Evolutionary conservation across 1,140 invertebrate species (phyloP).

Genomic region (Hycleus phaleratus): DNA sequence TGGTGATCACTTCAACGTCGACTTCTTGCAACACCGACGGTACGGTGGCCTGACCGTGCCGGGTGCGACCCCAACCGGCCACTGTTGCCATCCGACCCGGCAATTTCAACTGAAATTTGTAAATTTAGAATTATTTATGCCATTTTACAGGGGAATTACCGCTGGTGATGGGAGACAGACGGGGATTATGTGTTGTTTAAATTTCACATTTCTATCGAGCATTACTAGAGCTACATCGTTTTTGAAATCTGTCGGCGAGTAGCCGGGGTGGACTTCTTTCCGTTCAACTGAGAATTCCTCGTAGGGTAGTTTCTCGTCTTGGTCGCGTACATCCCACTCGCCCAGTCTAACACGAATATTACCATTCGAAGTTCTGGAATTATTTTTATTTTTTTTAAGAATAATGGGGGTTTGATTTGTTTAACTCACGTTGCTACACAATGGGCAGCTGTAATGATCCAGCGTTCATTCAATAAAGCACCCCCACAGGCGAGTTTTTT

Average conservation of each 20-base stretch:
- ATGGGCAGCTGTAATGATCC: conserved; percentile 84
- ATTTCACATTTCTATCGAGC: conserved; percentile 66
- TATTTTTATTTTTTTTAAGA: not conserved
- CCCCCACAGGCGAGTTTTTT: conserved; percentile 88
- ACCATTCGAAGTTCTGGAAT: conserved; percentile 64
- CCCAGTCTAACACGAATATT: conserved; percentile 81
- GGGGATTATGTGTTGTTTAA: conserved; percentile 84
- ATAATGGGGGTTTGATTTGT: not conserved
- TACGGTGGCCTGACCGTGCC: conserved; percentile 75
- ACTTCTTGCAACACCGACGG: conserved; percentile 65
- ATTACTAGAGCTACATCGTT: conserved; percentile 85
- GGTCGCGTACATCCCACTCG: conserved; percentile 83
- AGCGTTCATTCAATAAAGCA: conserved; percentile 79
- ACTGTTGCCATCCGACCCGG: conserved; percentile 79
- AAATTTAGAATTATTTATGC: not conserved
- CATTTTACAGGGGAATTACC: conserved; percentile 20
- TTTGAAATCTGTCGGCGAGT: conserved; percentile 79
- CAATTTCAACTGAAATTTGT: conserved; percentile 48
- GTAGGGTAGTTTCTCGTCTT: conserved; percentile 71
- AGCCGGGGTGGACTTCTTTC: conserved; percentile 83
- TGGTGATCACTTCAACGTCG: conserved; percentile 83
- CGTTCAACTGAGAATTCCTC: conserved; percentile 83
- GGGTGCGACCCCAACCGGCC: conserved; percentile 81
- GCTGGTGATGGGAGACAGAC: conserved; percentile 54
- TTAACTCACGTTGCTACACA: conserved; percentile 77